Evolutionary conservation across 2,113 vertebrate genomes (phyloP).

Genomic region (Ictidomys tridecemlineatus): DNA sequence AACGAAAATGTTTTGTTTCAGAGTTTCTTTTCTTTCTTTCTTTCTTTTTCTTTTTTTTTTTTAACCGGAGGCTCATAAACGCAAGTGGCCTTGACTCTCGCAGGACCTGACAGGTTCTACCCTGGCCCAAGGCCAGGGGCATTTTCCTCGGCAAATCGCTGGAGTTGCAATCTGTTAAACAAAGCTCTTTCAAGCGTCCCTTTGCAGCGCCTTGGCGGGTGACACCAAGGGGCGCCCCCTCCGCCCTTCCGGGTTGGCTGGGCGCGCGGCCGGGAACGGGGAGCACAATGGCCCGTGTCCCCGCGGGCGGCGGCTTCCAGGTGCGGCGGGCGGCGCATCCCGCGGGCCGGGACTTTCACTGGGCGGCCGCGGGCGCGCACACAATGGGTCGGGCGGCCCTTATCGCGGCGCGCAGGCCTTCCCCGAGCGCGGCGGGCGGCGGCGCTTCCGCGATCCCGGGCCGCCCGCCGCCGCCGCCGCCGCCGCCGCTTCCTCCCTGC

Average conservation of each 20-base stretch:
- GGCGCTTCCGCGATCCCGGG: slow-evolving; percentile 62
- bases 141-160: not conserved
- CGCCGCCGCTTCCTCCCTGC: slow-evolving; percentile 84
- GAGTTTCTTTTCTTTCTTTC: not conserved
- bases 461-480: not conserved
- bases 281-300: not conserved
- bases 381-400: slow-evolving; percentile 88
- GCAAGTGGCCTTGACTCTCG: not conserved
- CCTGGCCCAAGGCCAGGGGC: not conserved
- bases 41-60: not conserved
- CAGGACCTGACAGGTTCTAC: not conserved
- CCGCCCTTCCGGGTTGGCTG: slow-evolving; percentile 32
- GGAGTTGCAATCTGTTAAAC: rapidly evolving
- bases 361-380: slow-evolving; percentile 51
- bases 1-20: not conserved
- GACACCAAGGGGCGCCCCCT: not conserved
- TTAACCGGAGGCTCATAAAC: not conserved
- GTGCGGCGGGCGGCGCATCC: not conserved
- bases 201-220: rapidly evolving
- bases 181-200: not conserved
- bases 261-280: not conserved
- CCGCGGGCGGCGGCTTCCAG: slow-evolving; percentile 38
- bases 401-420: slow-evolving; percentile 90
- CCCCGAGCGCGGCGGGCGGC: slow-evolving; percentile 89
- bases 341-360: slow-evolving; percentile 70